Conservation (phyloP, 2,888 invertebrate genomes). For the Lamellibrachia columna region DNA sequence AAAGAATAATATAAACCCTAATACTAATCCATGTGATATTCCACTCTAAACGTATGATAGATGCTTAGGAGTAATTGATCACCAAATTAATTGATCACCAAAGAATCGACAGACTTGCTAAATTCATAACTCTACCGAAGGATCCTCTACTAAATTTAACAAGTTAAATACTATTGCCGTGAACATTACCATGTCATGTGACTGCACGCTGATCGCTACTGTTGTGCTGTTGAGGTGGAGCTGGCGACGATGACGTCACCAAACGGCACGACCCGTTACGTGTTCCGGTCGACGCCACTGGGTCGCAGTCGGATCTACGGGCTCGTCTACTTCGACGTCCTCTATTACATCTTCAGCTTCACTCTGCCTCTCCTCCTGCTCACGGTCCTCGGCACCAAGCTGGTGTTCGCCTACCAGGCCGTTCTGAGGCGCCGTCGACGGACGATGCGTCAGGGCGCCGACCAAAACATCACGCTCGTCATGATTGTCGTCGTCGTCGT, state of each 20-base stretch:
- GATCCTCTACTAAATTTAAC: no score
- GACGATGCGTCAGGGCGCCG: conserved; percentile 23
- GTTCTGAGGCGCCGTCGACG: conserved; percentile 19
- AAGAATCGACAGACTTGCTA: no score
- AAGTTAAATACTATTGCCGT: no score
- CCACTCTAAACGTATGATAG: no score
- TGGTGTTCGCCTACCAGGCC: conserved; percentile 28
- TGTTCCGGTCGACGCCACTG: conserved; percentile 23
- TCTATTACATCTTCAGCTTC: conserved; percentile 34
- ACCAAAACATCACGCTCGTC: conserved; percentile 36
- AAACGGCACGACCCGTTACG: not conserved
- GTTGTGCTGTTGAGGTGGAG: not conserved
- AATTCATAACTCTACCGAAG: no score
- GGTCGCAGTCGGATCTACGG: conserved; percentile 25
- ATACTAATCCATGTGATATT: no score
- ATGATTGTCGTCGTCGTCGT: conserved; percentile 37
- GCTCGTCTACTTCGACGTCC: conserved; percentile 28
- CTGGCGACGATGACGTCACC: not conserved
- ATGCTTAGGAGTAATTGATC: no score
- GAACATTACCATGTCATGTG: no score
- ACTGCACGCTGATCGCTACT: no score
- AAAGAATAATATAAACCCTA: no score
- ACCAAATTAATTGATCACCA: no score
- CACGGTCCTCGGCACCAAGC: conserved; percentile 28
- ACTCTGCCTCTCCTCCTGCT: conserved; percentile 36